Evolutionary conservation across 2,888 invertebrate species (phyloP).

Genomic region (Drosophila algonquin): DNA sequence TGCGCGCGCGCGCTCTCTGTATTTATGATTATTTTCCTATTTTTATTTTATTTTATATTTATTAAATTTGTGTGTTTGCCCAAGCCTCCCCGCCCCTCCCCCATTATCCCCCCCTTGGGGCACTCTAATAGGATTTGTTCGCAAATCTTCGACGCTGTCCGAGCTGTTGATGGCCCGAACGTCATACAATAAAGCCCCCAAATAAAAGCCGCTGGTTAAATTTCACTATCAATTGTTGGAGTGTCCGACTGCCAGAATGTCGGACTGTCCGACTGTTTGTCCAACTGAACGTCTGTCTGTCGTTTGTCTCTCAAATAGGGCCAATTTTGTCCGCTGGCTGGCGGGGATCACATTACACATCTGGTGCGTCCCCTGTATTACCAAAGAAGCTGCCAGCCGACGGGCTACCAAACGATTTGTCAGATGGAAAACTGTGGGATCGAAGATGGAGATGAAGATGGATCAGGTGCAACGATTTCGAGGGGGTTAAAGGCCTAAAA

Average conservation of each 20-base stretch:
- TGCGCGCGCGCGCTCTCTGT: conserved; percentile 67
- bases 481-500: not conserved
- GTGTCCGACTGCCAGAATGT: no score
- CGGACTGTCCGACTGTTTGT: no score
- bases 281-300: no score
- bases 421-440: conserved; percentile 41
- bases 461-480: conserved; percentile 19
- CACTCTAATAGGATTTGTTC: conserved; percentile 70
- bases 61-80: conserved; percentile 65
- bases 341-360: conserved; percentile 55
- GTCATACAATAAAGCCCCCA: conserved; percentile 45
- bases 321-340: conserved; percentile 37
- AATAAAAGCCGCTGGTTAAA: conserved; percentile 30
- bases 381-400: conserved; percentile 55
- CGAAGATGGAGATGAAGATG: not conserved
- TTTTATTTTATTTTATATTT: conserved; percentile 60
- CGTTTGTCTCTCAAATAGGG: not conserved
- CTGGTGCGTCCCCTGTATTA: conserved; percentile 34
- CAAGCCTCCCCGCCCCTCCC: conserved; percentile 40
- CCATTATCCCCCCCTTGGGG: conserved; percentile 39
- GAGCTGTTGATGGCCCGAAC: conserved; percentile 47
- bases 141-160: conserved; percentile 42
- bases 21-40: conserved; percentile 60
- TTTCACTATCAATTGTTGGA: conserved; percentile 24
- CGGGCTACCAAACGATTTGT: conserved; percentile 59